Evolutionary conservation across 2,797 vertebrate species (phyloP), one percentile per base, ranked within the genome.

Genomic region (Catamblyrhynchus diadema): DNA sequence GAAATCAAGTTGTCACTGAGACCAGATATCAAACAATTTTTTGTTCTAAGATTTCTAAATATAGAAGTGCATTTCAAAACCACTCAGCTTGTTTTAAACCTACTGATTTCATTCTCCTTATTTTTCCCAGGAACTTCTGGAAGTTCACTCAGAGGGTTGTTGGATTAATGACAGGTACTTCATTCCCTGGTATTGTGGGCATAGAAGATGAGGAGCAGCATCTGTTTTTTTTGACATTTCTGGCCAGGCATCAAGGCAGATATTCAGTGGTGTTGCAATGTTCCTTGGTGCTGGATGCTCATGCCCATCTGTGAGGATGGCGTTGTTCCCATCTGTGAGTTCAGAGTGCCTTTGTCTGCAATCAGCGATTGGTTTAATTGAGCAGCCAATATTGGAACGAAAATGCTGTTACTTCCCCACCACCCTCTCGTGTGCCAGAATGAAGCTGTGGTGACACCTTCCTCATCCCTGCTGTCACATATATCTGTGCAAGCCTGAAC

Each of bases 271-370:
- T 33, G 45, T 44, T 80, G 80, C 51, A 93, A 65, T 90, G 92
- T 90, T 86, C 86, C 74, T 87, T 80, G 77, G 64, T 93, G 72
- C 80, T 95, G 72, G 88, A 86, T 86, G 57, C 37, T 73, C 60
- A 45, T 60, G 81, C 78, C 93, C 94, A 94, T 95, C 93, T 95
- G 94, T 0, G 28, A 93, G 66, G 88, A 96, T 94, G 94, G 86
- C 90, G 5, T 81, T 47, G 75, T 93, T 94, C 91, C 87, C 81
- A 88, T 86, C 57, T 92, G 57, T 16, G 67, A 90, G 61, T 88
- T 94, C 86, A 87, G 65, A 71, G 14, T 44, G 66, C 44, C 59
- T 95, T 95, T 95, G 90, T 95, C 82, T 91, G 33, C 5, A 6
- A 57, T 32, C 47, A 64, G 64, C 1, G 2, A 60, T 41, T 77